phyloP scores from a whole-genome alignment of 2,888 invertebrate species.

The Heteromurus nitidus region DNA sequence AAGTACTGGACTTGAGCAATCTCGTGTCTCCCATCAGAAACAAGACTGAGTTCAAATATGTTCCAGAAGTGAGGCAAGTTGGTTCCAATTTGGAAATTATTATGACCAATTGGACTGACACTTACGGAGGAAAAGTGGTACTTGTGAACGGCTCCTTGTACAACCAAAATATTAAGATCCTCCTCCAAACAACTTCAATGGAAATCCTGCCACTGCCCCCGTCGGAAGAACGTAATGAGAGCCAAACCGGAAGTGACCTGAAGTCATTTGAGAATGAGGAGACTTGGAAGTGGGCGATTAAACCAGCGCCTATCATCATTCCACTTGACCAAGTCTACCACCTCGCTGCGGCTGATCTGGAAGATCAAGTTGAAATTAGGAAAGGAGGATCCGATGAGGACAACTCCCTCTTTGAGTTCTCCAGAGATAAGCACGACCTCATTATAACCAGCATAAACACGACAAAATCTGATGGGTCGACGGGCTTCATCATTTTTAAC shows the following conservation, averaged over 20 bases:
- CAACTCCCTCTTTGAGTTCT: neutral
- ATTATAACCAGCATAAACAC: neutral
- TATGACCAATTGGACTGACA: neutral
- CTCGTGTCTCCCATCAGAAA: no score
- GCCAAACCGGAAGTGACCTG: neutral
- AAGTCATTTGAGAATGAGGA: neutral
- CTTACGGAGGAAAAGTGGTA: slow-evolving; percentile 16
- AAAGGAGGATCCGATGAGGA: neutral
- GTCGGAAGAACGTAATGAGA: no score
- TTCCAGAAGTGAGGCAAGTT: no score
- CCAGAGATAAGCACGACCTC: slow-evolving; percentile 7
- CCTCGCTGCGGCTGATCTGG: slow-evolving; percentile 18
- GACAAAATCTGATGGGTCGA: no score
- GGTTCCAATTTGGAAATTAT: slow-evolving; percentile 19
- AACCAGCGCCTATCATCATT: slow-evolving; percentile 14
- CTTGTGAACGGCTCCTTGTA: neutral
- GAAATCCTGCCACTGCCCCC: neutral
- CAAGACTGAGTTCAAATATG: no score
- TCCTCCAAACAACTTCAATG: slow-evolving; percentile 32
- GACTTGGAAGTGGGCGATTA: neutral
- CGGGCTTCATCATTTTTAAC: no score
- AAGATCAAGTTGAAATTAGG: slow-evolving; percentile 26
- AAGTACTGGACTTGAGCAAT: no score
- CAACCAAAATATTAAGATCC: neutral
- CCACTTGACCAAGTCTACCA: neutral